Evolutionary conservation across 1,140 invertebrate species (phyloP).

Genomic region (Penaeus vannamei): DNA sequence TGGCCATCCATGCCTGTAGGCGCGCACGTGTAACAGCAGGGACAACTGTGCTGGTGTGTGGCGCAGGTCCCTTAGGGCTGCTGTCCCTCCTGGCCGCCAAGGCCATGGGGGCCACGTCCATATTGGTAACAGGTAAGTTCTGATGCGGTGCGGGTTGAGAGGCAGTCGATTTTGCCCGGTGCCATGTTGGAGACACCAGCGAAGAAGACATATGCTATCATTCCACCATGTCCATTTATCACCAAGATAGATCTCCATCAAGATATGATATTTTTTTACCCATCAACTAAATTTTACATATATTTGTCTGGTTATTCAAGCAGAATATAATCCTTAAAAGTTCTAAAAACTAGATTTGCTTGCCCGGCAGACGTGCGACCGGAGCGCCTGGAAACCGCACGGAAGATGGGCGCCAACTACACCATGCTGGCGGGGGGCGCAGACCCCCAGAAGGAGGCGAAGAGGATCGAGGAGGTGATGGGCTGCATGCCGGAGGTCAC

Average conservation of each 20-base stretch:
- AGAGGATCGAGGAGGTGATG: constrained; percentile 78
- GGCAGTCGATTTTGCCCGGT: no score
- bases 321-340: no score
- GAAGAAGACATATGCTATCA: no score
- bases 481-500: constrained; percentile 82
- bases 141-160: no score
- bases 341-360: no score
- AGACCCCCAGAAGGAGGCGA: constrained; percentile 74
- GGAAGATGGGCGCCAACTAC: constrained; percentile 85
- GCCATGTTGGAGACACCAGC: no score
- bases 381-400: constrained; percentile 84
- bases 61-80: constrained; percentile 95
- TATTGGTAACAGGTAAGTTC: constrained; percentile 84
- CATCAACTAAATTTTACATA: no score
- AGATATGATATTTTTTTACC: no score
- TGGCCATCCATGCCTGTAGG: constrained; percentile 92
- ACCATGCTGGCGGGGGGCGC: constrained; percentile 77
- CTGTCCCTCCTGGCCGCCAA: constrained; percentile 87
- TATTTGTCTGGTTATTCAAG: no score
- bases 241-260: no score
- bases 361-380: constrained; percentile 81
- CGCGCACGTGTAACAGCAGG: constrained; percentile 82
- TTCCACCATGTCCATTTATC: no score
- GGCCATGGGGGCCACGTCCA: constrained; percentile 88
- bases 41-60: constrained; percentile 86